Evolutionary conservation across 2,888 invertebrate genomes (phyloP).

Genomic region (Pocota personata): DNA sequence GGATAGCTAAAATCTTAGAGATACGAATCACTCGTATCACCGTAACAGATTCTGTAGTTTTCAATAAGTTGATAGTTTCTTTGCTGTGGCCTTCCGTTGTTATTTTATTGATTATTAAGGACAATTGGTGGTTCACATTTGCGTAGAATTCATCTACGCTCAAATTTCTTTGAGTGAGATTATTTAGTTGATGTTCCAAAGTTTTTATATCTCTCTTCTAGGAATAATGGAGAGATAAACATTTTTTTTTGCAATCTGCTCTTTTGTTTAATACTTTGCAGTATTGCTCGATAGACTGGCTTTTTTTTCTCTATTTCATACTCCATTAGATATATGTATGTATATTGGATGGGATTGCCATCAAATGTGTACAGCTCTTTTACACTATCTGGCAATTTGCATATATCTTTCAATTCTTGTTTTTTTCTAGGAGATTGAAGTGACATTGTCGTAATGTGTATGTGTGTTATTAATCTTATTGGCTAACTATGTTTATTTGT

Average conservation of each 20-base stretch:
- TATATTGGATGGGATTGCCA: no score
- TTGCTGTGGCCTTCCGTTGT: conserved; percentile 18
- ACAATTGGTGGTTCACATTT: not conserved
- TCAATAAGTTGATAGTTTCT: conserved; percentile 12
- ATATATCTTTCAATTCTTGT: not conserved
- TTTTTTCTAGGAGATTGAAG: not conserved
- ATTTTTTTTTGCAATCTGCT: not conserved
- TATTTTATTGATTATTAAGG: conserved; percentile 29
- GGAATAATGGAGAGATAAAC: conserved; percentile 11
- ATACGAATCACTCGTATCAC: no score
- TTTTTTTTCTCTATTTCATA: conserved; percentile 14
- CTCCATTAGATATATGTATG: not conserved
- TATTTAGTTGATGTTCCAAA: conserved; percentile 16
- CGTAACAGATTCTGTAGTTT: conserved; percentile 27
- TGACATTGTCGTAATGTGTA: no score
- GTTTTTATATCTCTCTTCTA: not conserved
- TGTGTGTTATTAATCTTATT: no score
- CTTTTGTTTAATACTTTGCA: no score
- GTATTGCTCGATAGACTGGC: conserved; percentile 12
- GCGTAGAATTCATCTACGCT: no score
- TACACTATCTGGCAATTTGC: not conserved
- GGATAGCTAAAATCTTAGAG: conserved; percentile 46
- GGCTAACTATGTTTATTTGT: no score
- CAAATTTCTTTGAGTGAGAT: not conserved
- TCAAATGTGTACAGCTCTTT: not conserved